Percentiles rank a stretch among this genome's conserved stretches.
Conservation (phyloP, 30 jellyfish, hydroid and myxozoan species). For the Mastigias papua region DNA sequence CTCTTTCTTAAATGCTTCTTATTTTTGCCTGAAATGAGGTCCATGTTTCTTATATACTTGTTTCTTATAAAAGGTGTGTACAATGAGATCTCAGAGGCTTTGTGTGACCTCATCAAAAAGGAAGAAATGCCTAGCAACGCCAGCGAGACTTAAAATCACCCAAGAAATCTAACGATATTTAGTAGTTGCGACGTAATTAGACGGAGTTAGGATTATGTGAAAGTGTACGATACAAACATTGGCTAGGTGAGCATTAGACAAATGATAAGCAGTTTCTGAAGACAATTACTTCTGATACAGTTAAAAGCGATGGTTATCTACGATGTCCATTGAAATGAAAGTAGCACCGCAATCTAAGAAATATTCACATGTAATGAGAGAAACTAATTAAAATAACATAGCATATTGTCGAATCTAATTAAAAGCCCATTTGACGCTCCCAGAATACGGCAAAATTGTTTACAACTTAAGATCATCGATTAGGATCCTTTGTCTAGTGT, state of each 20-base stretch:
- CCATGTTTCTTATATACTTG: no score
- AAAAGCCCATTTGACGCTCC: not conserved
- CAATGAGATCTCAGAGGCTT: no score
- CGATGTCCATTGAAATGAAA: not conserved
- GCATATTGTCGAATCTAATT: slow-evolving; percentile 10
- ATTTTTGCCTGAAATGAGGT: no score
- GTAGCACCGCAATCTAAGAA: slow-evolving; percentile 8
- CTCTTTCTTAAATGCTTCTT: no score
- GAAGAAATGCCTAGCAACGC: not conserved
- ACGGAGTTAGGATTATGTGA: not conserved
- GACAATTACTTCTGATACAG: slow-evolving; percentile 32
- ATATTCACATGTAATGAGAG: slow-evolving; percentile 15
- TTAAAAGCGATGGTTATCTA: slow-evolving; percentile 1
- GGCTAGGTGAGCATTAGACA: not conserved
- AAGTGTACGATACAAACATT: not conserved
- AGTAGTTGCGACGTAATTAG: not conserved
- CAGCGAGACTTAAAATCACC: not conserved
- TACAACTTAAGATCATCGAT: not conserved
- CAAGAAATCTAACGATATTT: not conserved
- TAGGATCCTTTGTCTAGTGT: not conserved
- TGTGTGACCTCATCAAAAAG: no score
- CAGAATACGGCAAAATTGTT: not conserved
- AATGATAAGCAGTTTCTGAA: not conserved
- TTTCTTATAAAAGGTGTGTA: no score
- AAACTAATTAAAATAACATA: slow-evolving; percentile 8